Evolutionary conservation across 37 sponge, comb jelly and placozoan genomes (phyloP).

Genomic region (Crambe crambe): DNA sequence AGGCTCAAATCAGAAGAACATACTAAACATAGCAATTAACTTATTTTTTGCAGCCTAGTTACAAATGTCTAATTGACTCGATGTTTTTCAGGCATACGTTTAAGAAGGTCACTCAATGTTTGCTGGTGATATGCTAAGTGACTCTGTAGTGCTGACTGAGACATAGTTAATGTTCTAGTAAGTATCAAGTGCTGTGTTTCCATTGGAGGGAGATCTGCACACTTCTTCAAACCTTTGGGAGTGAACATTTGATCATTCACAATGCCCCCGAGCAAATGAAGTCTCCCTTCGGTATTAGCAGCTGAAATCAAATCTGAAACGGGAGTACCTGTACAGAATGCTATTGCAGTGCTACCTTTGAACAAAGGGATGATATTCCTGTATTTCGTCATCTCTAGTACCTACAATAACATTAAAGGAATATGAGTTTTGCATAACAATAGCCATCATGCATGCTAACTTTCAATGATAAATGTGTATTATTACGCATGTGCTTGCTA

Average conservation of each 20-base stretch:
- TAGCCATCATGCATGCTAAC: too few relatives aligned
- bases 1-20: too few relatives aligned
- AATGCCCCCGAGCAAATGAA: constrained; percentile 54
- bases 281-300: constrained; percentile 29
- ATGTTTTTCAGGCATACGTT: constrained; percentile 4
- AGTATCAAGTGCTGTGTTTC: constrained; percentile 14
- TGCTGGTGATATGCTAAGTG: not conserved
- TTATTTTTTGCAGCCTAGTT: too few relatives aligned
- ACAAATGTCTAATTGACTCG: too few relatives aligned
- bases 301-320: constrained; percentile 11
- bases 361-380: constrained; percentile 38
- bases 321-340: constrained; percentile 14
- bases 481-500: too few relatives aligned
- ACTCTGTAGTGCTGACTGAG: constrained; percentile 10
- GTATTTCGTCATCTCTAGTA: constrained; percentile 26
- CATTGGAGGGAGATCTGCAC: constrained; percentile 38
- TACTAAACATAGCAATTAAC: too few relatives aligned
- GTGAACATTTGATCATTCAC: constrained; percentile 54
- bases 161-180: not conserved
- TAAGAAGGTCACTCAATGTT: constrained; percentile 22
- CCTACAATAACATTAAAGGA: not conserved
- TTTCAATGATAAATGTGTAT: too few relatives aligned
- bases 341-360: constrained; percentile 46
- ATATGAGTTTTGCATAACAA: too few relatives aligned
- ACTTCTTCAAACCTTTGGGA: constrained; percentile 20